Percentiles rank a stretch among this genome's conserved stretches.
phyloP scores from a whole-genome alignment of 1,140 invertebrate genomes.

The Drosophila obscura region DNA sequence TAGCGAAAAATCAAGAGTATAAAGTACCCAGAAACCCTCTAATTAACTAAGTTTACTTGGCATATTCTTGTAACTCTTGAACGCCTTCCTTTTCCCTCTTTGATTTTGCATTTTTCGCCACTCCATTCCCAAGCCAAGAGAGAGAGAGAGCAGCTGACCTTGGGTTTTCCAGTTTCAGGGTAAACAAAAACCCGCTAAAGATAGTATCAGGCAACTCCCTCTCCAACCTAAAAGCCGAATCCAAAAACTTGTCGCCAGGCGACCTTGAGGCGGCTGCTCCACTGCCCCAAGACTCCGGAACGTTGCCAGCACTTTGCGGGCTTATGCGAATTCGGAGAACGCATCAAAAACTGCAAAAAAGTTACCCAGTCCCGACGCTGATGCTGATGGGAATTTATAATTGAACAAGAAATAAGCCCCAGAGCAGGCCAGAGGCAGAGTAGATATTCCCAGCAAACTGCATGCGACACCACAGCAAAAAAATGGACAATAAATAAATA shows the following conservation, averaged over 20 bases:
- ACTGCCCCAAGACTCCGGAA: slow-evolving; percentile 29
- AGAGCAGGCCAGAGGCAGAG: neutral
- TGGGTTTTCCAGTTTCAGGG: slow-evolving; percentile 9
- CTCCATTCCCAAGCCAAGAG: slow-evolving; percentile 11
- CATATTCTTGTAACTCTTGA: too few relatives aligned
- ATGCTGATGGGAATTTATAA: slow-evolving; percentile 49
- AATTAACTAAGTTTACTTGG: too few relatives aligned
- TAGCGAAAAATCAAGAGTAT: neutral
- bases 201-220: slow-evolving; percentile 13
- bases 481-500: neutral
- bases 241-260: slow-evolving; percentile 57
- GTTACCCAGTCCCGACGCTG: slow-evolving; percentile 29
- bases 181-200: slow-evolving; percentile 60
- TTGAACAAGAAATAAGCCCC: slow-evolving; percentile 11
- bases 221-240: slow-evolving; percentile 12
- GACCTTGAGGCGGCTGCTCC: slow-evolving; percentile 59
- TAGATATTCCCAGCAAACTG: slow-evolving; percentile 27
- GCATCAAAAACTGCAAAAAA: slow-evolving; percentile 26
- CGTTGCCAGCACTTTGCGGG: slow-evolving; percentile 28
- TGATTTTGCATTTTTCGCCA: too few relatives aligned
- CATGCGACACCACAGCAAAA: slow-evolving; percentile 15
- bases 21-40: too few relatives aligned
- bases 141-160: slow-evolving; percentile 33
- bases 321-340: slow-evolving; percentile 55
- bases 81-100: too few relatives aligned